These are phyloP conservation scores for Nesometra sesokonis DNA, from an alignment of 35 echinoderm and acorn worm species.

Conservation along the genomic window DNA sequence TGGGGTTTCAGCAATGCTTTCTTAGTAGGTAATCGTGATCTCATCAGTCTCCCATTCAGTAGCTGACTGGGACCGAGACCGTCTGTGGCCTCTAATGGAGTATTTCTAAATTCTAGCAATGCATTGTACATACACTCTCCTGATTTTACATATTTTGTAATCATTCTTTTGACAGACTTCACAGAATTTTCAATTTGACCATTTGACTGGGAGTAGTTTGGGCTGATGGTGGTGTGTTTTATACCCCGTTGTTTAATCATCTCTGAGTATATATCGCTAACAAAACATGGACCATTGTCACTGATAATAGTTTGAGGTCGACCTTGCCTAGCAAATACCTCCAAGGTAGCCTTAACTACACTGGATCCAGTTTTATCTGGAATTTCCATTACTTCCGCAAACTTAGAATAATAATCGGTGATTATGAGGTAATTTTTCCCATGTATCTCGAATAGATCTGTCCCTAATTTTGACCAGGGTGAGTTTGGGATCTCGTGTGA, in stretches of 20 bases:
- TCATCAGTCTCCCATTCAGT: slow-evolving; percentile 14
- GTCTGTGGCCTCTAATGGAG: slow-evolving; percentile 1
- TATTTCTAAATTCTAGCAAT: slow-evolving; percentile 10
- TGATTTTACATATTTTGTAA: too few species aligned
- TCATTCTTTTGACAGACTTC: too few species aligned
- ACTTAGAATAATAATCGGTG: slow-evolving; percentile 56
- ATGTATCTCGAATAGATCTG: slow-evolving; percentile 30
- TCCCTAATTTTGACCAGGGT: slow-evolving; percentile 25
- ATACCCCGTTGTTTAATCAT: too few species aligned
- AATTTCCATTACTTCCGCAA: slow-evolving; percentile 13
- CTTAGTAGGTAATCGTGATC: background rate
- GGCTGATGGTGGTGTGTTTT: too few species aligned
- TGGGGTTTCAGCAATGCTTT: slow-evolving; percentile 1
- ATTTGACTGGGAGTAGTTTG: too few species aligned
- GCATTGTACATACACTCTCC: slow-evolving; percentile 1
- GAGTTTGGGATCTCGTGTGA: slow-evolving; percentile 4
- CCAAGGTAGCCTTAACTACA: too few species aligned
- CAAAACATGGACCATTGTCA: too few species aligned
- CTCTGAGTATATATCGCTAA: too few species aligned
- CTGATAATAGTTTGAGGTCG: too few species aligned
- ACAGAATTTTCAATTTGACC: too few species aligned
- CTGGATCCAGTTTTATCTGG: too few species aligned
- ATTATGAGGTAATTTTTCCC: slow-evolving; percentile 21
- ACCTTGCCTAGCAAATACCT: too few species aligned
- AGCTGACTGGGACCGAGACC: slow-evolving; percentile 11